Percentiles rank a stretch among this genome's conserved stretches.
Evolutionary conservation across 2,113 vertebrate species (phyloP).

Genomic region (Tragelaphus strepsiceros): DNA sequence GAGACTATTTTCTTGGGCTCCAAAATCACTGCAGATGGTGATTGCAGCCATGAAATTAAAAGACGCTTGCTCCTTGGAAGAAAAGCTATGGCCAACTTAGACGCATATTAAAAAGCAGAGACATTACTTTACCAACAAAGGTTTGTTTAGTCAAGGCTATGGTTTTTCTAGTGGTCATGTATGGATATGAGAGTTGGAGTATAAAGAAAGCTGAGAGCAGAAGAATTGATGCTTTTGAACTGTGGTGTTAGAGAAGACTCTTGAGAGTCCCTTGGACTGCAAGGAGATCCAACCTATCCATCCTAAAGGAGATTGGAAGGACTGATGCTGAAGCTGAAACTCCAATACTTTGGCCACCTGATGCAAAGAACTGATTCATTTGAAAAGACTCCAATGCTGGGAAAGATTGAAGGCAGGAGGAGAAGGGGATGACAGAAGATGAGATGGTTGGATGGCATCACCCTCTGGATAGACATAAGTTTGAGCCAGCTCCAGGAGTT

Average conservation of each 20-base stretch:
- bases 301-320: neutral
- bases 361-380: neutral
- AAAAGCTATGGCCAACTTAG: neutral
- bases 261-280: neutral
- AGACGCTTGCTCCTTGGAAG: accelerated
- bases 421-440: neutral
- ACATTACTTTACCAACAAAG: neutral
- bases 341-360: neutral
- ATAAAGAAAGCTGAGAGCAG: neutral
- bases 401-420: neutral
- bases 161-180: neutral
- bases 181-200: neutral
- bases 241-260: neutral
- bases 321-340: neutral
- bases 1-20: neutral
- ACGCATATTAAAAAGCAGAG: neutral
- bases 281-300: neutral
- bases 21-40: neutral
- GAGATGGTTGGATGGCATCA: neutral
- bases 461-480: neutral
- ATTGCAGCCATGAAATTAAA: neutral
- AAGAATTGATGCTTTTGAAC: neutral
- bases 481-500: neutral
- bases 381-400: neutral
- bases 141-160: neutral